These are phyloP conservation scores for Hydrotaea diabolus DNA, from an alignment of 2,888 invertebrate genomes.

Conservation along the genomic window DNA sequence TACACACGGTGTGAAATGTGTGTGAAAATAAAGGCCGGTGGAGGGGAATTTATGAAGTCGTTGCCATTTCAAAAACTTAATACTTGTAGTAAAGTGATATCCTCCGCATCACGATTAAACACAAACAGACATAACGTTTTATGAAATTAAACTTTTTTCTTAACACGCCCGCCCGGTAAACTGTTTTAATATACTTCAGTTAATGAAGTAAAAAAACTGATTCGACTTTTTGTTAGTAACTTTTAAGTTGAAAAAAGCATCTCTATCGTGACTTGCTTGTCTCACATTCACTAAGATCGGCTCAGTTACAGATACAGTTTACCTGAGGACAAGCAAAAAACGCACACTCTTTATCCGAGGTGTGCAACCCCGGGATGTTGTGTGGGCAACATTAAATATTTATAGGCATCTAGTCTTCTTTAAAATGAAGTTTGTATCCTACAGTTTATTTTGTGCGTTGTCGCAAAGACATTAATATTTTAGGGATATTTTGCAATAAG, in stretches of 20 bases:
- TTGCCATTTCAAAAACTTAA: constrained; percentile 29
- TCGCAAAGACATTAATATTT: too few species aligned
- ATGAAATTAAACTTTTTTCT: constrained; percentile 34
- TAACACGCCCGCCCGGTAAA: constrained; percentile 6
- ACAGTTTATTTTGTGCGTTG: too few species aligned
- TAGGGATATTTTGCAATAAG: too few species aligned
- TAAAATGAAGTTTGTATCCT: too few species aligned
- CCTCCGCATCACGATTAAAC: neutral
- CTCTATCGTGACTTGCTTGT: constrained; percentile 64
- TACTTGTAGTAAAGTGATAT: constrained; percentile 61
- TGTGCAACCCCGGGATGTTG: too few species aligned
- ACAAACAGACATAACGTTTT: too few species aligned
- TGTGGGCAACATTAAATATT: too few species aligned
- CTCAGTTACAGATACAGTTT: constrained; percentile 57
- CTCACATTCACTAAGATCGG: constrained; percentile 2
- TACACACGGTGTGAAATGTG: constrained; percentile 41
- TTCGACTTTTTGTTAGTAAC: constrained; percentile 3
- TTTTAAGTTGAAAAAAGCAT: constrained; percentile 61
- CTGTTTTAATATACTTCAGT: constrained; percentile 52
- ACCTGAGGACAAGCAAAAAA: neutral
- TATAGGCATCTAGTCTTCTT: too few species aligned
- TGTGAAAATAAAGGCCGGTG: constrained; percentile 31
- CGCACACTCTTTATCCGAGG: too few species aligned
- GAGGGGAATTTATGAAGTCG: constrained; percentile 25
- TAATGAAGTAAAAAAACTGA: constrained; percentile 48